Conservation (phyloP, 1,140 invertebrate genomes). For the Meloidogyne chitwoodi region DNA sequence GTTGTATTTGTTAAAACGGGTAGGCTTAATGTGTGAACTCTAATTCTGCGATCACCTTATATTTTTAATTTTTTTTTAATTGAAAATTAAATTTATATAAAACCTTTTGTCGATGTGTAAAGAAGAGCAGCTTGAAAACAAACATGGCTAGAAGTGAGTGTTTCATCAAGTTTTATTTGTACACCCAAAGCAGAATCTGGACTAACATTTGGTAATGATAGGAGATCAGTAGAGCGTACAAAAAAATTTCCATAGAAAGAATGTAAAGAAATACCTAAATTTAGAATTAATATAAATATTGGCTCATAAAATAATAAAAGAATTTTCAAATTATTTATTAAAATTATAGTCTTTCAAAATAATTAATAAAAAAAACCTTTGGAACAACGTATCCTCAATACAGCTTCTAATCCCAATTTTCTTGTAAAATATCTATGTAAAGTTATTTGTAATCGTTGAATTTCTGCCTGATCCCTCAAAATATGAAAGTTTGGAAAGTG, state of each 20-base stretch:
- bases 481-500: slow-evolving; percentile 84
- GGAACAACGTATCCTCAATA: slow-evolving; percentile 92
- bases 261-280: slow-evolving; percentile 74
- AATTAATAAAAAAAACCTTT: slow-evolving; percentile 67
- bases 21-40: slow-evolving; percentile 91
- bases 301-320: too few relatives aligned
- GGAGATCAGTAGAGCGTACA: slow-evolving; percentile 89
- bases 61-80: not conserved
- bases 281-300: slow-evolving; percentile 16
- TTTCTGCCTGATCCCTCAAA: slow-evolving; percentile 68
- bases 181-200: slow-evolving; percentile 96
- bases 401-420: slow-evolving; percentile 97
- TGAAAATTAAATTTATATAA: not conserved
- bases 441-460: slow-evolving; percentile 73
- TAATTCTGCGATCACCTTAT: slow-evolving; percentile 84
- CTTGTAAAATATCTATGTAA: slow-evolving; percentile 84
- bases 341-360: too few relatives aligned
- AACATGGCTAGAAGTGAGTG: slow-evolving; percentile 78
- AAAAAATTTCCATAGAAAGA: slow-evolving; percentile 99
- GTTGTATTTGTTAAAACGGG: slow-evolving; percentile 78
- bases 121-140: slow-evolving; percentile 96
- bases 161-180: slow-evolving; percentile 91
- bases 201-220: slow-evolving; percentile 93
- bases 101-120: slow-evolving; percentile 94
- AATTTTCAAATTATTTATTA: too few relatives aligned